phyloP scores from a whole-genome alignment of 2,113 vertebrate species.

The Vulpes ferrilata region DNA sequence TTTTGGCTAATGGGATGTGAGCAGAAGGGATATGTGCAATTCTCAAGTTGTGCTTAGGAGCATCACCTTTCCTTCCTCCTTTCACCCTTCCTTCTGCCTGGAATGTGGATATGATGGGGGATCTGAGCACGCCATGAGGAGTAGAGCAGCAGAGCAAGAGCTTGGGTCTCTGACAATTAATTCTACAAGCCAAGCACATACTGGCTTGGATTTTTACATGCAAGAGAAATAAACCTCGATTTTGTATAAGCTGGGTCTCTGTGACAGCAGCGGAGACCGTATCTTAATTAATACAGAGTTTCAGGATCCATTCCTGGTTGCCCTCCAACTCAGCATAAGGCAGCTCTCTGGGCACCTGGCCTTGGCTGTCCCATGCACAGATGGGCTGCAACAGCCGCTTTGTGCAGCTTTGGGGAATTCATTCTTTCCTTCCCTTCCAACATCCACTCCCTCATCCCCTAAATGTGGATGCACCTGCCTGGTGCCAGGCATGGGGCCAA shows the following conservation, averaged over 20 bases:
- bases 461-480: background rate
- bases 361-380: background rate
- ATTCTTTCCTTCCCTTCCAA: background rate
- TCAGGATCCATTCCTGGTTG: background rate
- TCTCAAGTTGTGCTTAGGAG: background rate
- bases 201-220: background rate
- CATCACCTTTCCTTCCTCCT: background rate
- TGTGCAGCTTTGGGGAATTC: background rate
- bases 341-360: background rate
- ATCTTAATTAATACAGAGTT: background rate
- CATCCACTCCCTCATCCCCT: background rate
- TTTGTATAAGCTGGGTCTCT: background rate
- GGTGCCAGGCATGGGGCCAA: background rate
- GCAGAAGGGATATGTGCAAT: background rate
- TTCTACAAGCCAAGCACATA: background rate
- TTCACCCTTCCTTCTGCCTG: background rate
- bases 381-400: background rate
- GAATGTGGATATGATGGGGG: background rate
- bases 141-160: fast-evolving
- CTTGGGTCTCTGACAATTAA: background rate
- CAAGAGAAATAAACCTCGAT: background rate
- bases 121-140: too few species aligned
- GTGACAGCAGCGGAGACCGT: background rate
- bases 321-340: background rate
- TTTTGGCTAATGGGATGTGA: background rate